Evolutionary conservation across 2,888 invertebrate species (phyloP), one percentile per base, ranked within the genome.

Genomic region (Apoda limacodes): DNA sequence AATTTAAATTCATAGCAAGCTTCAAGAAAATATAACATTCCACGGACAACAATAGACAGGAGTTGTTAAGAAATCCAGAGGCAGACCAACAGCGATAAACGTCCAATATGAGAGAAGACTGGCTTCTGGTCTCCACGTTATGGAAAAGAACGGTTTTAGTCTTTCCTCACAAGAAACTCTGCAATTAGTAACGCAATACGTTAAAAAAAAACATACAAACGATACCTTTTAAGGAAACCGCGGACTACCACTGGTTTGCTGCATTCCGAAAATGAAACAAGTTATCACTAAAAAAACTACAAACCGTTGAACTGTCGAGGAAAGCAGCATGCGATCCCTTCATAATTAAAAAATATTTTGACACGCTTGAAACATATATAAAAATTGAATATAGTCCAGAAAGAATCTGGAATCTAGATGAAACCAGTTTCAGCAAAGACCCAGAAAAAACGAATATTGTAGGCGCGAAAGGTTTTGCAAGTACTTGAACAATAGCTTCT

Each of bases 401-500:
- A 13, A 33, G 24, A 33, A 39, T 42, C 12, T 43, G 38, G 30
- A 45, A 40, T 28, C 10, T n/a, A n/a, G n/a, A n/a, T n/a, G n/a
- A n/a, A n/a, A n/a, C n/a, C n/a, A n/a, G n/a, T n/a, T n/a, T n/a
- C n/a, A n/a, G n/a, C n/a, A n/a, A n/a, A n/a, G n/a, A n/a, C n/a
- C n/a, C n/a, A n/a, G n/a, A n/a, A n/a, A n/a, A n/a, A n/a, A n/a
- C n/a, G n/a, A n/a, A n/a, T n/a, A n/a, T n/a, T n/a, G n/a, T n/a
- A n/a, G n/a, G n/a, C n/a, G n/a, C n/a, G n/a, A n/a, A n/a, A n/a
- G n/a, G n/a, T n/a, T n/a, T n/a, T n/a, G n/a, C n/a, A 7, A 31
- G 40, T 23, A 43, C 43, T 22, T 30, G 46, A 39, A 42, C 42
- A 1, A 52, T 45, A 27, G 43, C 49, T 24, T 48, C 49, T 11